Percentiles rank a stretch among this genome's conserved stretches.
phyloP scores from a whole-genome alignment of 2,888 invertebrate genomes.

The Hirtodrosophila trivittata region DNA sequence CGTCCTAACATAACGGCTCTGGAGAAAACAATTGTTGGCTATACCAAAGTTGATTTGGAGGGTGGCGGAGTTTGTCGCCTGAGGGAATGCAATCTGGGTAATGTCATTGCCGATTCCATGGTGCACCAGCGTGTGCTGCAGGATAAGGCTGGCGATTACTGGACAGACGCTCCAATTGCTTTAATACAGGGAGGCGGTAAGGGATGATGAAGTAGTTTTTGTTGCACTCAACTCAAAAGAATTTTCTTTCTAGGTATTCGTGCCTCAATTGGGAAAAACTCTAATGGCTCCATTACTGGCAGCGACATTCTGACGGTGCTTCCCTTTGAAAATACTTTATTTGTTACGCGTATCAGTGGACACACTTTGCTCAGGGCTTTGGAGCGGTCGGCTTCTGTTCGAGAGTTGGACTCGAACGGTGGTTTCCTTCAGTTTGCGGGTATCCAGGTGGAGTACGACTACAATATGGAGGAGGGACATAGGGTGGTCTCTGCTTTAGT shows the following conservation, averaged over 20 bases:
- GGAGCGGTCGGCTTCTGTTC: constrained; percentile 87
- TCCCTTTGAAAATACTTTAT: constrained; percentile 90
- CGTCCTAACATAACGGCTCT: constrained; percentile 85
- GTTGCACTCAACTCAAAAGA: rapidly evolving
- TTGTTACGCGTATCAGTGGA: constrained; percentile 88
- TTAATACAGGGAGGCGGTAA: constrained; percentile 90
- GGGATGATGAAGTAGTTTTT: not conserved
- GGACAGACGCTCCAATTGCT: constrained; percentile 92
- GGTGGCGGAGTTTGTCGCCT: constrained; percentile 88
- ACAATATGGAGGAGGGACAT: constrained; percentile 86
- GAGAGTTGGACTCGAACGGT: constrained; percentile 86
- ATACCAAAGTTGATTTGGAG: constrained; percentile 88
- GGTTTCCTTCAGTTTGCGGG: constrained; percentile 94
- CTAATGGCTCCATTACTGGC: constrained; percentile 87
- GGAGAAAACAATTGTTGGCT: constrained; percentile 87
- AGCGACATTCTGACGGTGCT: constrained; percentile 89
- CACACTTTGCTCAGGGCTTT: constrained; percentile 86
- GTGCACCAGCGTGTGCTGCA: constrained; percentile 85
- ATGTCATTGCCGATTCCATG: constrained; percentile 91
- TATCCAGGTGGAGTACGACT: constrained; percentile 88
- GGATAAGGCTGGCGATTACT: constrained; percentile 84
- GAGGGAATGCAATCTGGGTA: constrained; percentile 93
- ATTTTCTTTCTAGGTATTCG: constrained; percentile 85
- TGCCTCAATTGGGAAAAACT: constrained; percentile 86
- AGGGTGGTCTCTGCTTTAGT: constrained; percentile 87